phyloP scores from a whole-genome alignment of 2,888 invertebrate species.

The Stenoptilia bipunctidactyla region DNA sequence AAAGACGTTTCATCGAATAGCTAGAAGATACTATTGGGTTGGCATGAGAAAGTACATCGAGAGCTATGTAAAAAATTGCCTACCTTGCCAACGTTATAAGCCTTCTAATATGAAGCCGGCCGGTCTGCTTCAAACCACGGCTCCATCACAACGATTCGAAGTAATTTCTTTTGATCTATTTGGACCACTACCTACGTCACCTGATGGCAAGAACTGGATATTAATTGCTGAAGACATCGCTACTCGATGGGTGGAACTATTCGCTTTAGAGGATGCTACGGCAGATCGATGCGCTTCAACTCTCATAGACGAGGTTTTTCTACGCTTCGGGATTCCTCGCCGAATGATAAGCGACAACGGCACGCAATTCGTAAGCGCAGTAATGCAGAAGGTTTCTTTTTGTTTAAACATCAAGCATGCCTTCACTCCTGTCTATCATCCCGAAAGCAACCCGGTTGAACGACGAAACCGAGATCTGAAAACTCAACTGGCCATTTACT shows the following conservation, averaged over 20 bases:
- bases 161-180: slow-evolving; percentile 21
- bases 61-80: slow-evolving; percentile 17
- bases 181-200: slow-evolving; percentile 7
- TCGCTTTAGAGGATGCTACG: slow-evolving; percentile 6
- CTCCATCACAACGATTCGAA: slow-evolving; percentile 17
- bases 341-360: slow-evolving; percentile 25
- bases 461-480: slow-evolving; percentile 10
- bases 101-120: slow-evolving; percentile 13
- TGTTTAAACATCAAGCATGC: slow-evolving; percentile 9
- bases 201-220: background rate
- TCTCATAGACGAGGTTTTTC: slow-evolving; percentile 4
- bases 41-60: background rate
- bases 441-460: slow-evolving; percentile 12
- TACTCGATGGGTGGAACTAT: background rate
- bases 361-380: slow-evolving; percentile 21
- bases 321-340: slow-evolving; percentile 22
- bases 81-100: slow-evolving; percentile 22
- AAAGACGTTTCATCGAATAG: background rate
- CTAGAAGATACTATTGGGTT: slow-evolving; percentile 1
- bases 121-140: slow-evolving; percentile 21
- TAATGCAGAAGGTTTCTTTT: slow-evolving; percentile 21
- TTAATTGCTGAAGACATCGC: slow-evolving; percentile 6
- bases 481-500: slow-evolving; percentile 9
- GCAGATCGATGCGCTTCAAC: slow-evolving; percentile 6
- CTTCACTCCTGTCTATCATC: slow-evolving; percentile 21